These are phyloP conservation scores for Flexamia atlantica DNA, from an alignment of 2,888 invertebrate genomes.

Conservation along the genomic window DNA sequence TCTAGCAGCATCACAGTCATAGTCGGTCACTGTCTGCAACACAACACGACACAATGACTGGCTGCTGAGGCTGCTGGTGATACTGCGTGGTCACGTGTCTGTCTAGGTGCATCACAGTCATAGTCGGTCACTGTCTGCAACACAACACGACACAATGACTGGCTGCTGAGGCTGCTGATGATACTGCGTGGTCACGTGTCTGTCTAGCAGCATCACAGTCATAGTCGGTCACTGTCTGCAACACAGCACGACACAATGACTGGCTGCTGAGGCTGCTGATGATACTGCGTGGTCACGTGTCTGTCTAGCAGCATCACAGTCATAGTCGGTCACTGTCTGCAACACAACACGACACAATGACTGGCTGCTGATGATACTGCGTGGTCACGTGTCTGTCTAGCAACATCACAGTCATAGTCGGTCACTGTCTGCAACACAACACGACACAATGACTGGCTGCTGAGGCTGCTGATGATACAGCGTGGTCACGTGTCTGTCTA, in stretches of 20 bases:
- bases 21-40: slow-evolving; percentile 54
- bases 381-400: slow-evolving; percentile 57
- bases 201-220: too few relatives aligned
- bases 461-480: slow-evolving; percentile 60
- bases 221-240: too few relatives aligned
- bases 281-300: too few relatives aligned
- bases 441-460: slow-evolving; percentile 39
- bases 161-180: slow-evolving; percentile 74
- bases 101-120: slow-evolving; percentile 61
- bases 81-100: slow-evolving; percentile 57
- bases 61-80: slow-evolving; percentile 60
- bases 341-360: too few relatives aligned
- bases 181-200: too few relatives aligned
- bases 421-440: slow-evolving; percentile 41
- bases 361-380: slow-evolving; percentile 61
- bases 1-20: slow-evolving; percentile 61
- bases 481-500: slow-evolving; percentile 51
- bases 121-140: slow-evolving; percentile 54
- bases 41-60: slow-evolving; percentile 77
- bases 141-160: slow-evolving; percentile 85
- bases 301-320: too few relatives aligned
- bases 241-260: too few relatives aligned
- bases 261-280: too few relatives aligned
- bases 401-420: slow-evolving; percentile 61
- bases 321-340: too few relatives aligned